Evolutionary conservation across 2,888 invertebrate species (phyloP).

Genomic region (Drosophila aldrichi): DNA sequence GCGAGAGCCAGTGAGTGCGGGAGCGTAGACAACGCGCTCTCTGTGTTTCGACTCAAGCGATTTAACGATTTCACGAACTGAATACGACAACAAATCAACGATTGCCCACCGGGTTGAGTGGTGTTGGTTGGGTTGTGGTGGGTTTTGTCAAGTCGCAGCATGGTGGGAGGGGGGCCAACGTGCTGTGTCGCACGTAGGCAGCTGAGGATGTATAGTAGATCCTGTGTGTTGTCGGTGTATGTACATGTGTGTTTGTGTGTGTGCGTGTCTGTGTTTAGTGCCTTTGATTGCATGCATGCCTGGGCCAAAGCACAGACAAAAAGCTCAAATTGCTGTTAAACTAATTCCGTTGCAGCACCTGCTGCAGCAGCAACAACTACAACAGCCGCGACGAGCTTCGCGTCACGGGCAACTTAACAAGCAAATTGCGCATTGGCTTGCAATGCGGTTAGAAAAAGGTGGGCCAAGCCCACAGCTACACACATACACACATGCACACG

Average conservation of each 20-base stretch:
- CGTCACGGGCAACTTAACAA: slow-evolving; percentile 49
- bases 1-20: neutral
- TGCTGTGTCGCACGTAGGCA: slow-evolving; percentile 60
- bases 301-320: slow-evolving; percentile 9
- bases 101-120: neutral
- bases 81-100: slow-evolving; percentile 1
- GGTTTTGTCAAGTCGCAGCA: neutral
- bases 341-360: slow-evolving; percentile 39
- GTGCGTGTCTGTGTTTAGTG: neutral
- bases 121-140: neutral
- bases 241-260: neutral
- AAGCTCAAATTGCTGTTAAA: slow-evolving; percentile 7
- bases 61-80: slow-evolving; percentile 38
- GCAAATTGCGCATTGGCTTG: slow-evolving; percentile 63
- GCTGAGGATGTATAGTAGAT: slow-evolving; percentile 40
- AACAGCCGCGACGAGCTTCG: slow-evolving; percentile 16
- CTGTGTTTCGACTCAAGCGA: slow-evolving; percentile 37
- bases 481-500: neutral
- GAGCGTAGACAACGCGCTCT: slow-evolving; percentile 5
- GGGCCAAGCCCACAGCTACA: slow-evolving; percentile 34
- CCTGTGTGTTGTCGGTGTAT: slow-evolving; percentile 16
- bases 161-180: slow-evolving; percentile 17
- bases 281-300: slow-evolving; percentile 6
- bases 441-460: slow-evolving; percentile 33
- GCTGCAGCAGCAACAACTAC: slow-evolving; percentile 10